Conservation (phyloP, 2,113 vertebrate species). For the Cochlearius cochlearius region DNA sequence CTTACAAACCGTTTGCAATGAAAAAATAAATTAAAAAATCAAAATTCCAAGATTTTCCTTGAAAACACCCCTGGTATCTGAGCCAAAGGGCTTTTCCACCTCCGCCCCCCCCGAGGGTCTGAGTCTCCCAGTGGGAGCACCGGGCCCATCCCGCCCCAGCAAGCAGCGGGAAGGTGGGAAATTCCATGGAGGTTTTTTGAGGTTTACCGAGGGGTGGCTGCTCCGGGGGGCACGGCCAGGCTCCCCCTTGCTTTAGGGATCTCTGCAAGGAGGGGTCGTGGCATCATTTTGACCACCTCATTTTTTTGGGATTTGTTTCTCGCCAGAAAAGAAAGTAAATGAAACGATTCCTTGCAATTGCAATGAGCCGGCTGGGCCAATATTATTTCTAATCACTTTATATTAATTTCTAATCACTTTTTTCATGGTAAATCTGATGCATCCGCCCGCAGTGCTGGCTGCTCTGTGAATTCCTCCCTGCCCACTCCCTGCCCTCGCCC, state of each 20-base stretch:
- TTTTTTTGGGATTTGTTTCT: neutral
- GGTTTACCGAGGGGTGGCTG: neutral
- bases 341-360: accelerated
- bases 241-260: neutral
- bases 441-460: accelerated
- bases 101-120: accelerated
- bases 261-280: accelerated
- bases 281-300: neutral
- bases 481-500: neutral
- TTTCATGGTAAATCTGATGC: neutral
- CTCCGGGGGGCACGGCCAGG: neutral
- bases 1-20: neutral
- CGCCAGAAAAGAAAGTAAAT: accelerated
- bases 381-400: neutral
- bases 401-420: neutral
- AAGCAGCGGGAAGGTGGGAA: neutral
- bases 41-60: neutral
- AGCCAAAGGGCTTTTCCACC: neutral
- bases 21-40: too few species aligned
- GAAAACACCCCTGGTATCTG: accelerated
- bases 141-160: neutral
- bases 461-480: neutral
- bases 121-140: neutral
- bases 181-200: accelerated
- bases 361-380: accelerated